Evolutionary conservation across 2,888 invertebrate species (phyloP).

Genomic region (Agrilus cyanescens): DNA sequence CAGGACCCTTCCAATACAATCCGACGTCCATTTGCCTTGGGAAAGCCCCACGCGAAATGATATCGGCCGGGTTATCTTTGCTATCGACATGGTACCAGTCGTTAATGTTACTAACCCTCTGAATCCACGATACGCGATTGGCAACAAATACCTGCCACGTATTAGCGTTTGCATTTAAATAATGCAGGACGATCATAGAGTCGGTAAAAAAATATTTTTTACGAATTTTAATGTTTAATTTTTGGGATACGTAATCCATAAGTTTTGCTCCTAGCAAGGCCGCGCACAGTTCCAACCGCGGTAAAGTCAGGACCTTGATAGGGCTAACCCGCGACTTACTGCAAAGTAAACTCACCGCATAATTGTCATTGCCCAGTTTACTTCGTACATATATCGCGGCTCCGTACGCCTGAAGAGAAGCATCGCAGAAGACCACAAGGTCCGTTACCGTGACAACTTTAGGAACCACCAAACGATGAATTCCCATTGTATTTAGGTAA

Average conservation of each 20-base stretch:
- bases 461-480: conserved; percentile 1
- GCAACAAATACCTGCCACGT: conserved; percentile 8
- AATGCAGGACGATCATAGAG: conserved; percentile 7
- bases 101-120: conserved; percentile 1
- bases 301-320: neutral
- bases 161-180: conserved; percentile 4
- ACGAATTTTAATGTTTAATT: conserved; percentile 1
- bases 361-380: neutral
- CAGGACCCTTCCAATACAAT: conserved; percentile 5
- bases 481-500: conserved; percentile 1
- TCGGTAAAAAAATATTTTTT: conserved; percentile 6
- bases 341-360: conserved; percentile 4
- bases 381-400: conserved; percentile 12
- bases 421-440: conserved; percentile 15
- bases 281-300: conserved; percentile 1
- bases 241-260: neutral
- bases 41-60: conserved; percentile 2
- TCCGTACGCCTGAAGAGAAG: conserved; percentile 12
- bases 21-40: neutral
- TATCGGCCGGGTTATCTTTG: conserved; percentile 7
- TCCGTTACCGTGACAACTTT: neutral
- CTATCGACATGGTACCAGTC: conserved; percentile 8
- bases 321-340: conserved; percentile 3
- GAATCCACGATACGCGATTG: conserved; percentile 8
- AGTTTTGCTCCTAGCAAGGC: conserved; percentile 8